Evolutionary conservation across 2,113 vertebrate genomes (phyloP).

Genomic region (Typhlomys cinereus): DNA sequence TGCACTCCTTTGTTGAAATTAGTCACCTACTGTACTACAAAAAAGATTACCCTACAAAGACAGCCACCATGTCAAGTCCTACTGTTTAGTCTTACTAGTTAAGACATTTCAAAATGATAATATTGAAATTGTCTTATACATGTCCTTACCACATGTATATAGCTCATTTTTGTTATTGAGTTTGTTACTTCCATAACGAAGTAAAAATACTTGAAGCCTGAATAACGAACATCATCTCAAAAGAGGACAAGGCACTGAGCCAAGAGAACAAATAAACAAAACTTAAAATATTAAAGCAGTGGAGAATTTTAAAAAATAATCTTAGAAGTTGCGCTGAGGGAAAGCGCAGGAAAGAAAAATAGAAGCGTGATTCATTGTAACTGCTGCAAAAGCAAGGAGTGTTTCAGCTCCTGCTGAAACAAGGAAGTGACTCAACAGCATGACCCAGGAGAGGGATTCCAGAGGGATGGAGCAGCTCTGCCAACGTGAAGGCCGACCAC

Average conservation of each 20-base stretch:
- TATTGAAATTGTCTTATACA: neutral
- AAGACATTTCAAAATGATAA: neutral
- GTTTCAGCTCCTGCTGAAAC: slow-evolving; percentile 25
- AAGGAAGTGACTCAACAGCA: slow-evolving; percentile 54
- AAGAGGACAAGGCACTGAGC: neutral
- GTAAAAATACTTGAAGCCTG: slow-evolving; percentile 17
- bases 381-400: slow-evolving; percentile 20
- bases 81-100: neutral
- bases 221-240: slow-evolving; percentile 32
- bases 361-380: slow-evolving; percentile 22
- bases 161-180: slow-evolving; percentile 14
- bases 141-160: neutral
- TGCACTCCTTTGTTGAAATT: neutral
- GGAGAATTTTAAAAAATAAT: slow-evolving; percentile 35
- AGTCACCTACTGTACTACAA: neutral
- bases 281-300: slow-evolving; percentile 34
- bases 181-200: neutral
- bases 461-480: neutral
- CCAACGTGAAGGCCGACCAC: neutral
- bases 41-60: neutral
- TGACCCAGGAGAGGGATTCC: slow-evolving; percentile 31
- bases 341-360: slow-evolving; percentile 21
- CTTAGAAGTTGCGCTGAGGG: neutral
- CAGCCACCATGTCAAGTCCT: neutral
- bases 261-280: slow-evolving; percentile 38